Base-by-base conservation (phyloP, 2,797 vertebrate genomes). In the Eulemur rubriventer region DNA sequence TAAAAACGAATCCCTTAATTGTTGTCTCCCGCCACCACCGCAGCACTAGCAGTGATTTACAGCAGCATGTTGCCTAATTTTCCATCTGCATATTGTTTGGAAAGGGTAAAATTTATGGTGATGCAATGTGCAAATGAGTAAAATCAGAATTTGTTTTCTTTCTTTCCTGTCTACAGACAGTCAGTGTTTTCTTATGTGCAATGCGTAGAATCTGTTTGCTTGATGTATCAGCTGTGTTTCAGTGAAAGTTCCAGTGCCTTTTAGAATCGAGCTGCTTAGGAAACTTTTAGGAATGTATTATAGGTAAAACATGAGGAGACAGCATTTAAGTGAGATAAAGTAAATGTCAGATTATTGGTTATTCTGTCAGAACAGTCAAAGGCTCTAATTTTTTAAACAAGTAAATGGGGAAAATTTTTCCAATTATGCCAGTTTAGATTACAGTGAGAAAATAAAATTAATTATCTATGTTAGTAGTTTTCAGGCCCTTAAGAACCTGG, bases 1-100 rank as follows among this genome's bases (percentile, higher is more conserved):
- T 96, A 87, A 98, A 98, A 97, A 95, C 83, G 96, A 98, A 98
- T 97, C 98, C 88, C 75, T 98, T 97, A 98, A 98, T 97, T 98
- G 94, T 97, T 98, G 98, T 98, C 91, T 97, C 73, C 97, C 97
- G 96, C 97, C n/a, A 43, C 94, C 80, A 96, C 96, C 96, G 92
- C 26, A 65, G 82, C 94, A 96, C 93, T 97, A 98, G 96, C 95
- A 97, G 94, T 98, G 98, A 98, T 98, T 98, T 98, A 98, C 95
- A 97, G 75, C 98, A 97, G 88, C 95, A 86, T 94, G 96, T 96
- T 96, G 95, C 97, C 97, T 96, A n/a, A 94, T 97, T 98, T 98
- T 98, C 97, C 98, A 98, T 98, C 96, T 98, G 98, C 94, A 95
- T 97, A 98, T 97, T 97, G 97, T 98, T 97, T 98, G 96, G 70